Percentiles rank a stretch among this genome's conserved stretches.
Conservation (phyloP, 2,888 invertebrate species). For the Chymomyza amoena region DNA sequence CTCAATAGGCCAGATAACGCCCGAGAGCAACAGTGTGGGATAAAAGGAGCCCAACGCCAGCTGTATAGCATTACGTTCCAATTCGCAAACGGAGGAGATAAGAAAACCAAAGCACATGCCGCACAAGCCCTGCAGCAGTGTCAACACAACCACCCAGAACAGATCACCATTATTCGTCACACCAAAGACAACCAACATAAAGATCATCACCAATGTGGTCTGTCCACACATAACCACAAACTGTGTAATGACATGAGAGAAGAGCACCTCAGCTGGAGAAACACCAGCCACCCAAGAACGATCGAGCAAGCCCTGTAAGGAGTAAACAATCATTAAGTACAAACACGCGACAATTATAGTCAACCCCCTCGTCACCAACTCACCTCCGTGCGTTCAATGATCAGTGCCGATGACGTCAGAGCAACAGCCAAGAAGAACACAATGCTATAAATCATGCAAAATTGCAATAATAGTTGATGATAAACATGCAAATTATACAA, state of each 20-base stretch:
- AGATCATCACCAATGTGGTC: slow-evolving; percentile 92
- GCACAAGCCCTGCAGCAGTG: slow-evolving; percentile 93
- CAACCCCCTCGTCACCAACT: slow-evolving; percentile 22
- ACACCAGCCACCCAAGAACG: slow-evolving; percentile 97
- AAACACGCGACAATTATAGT: neutral
- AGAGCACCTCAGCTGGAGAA: slow-evolving; percentile 92
- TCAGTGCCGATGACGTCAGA: slow-evolving; percentile 93
- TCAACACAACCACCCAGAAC: slow-evolving; percentile 89
- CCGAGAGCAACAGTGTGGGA: slow-evolving; percentile 93
- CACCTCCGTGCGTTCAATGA: slow-evolving; percentile 91
- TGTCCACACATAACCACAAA: slow-evolving; percentile 97
- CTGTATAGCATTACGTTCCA: slow-evolving; percentile 95
- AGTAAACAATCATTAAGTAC: neutral
- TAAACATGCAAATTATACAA: slow-evolving; percentile 5
- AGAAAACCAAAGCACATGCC: slow-evolving; percentile 98
- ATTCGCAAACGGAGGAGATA: slow-evolving; percentile 93
- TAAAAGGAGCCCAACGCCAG: slow-evolving; percentile 96
- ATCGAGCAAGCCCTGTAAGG: slow-evolving; percentile 86
- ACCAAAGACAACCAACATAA: slow-evolving; percentile 94
- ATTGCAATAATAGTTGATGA: slow-evolving; percentile 1
- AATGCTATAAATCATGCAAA: slow-evolving; percentile 90
- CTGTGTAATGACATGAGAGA: slow-evolving; percentile 96
- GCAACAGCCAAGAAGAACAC: slow-evolving; percentile 98
- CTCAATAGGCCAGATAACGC: slow-evolving; percentile 98
- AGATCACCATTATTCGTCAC: slow-evolving; percentile 94